Evolutionary conservation across 2,113 vertebrate genomes (phyloP).

Genomic region (Nothoprocta perdicaria): DNA sequence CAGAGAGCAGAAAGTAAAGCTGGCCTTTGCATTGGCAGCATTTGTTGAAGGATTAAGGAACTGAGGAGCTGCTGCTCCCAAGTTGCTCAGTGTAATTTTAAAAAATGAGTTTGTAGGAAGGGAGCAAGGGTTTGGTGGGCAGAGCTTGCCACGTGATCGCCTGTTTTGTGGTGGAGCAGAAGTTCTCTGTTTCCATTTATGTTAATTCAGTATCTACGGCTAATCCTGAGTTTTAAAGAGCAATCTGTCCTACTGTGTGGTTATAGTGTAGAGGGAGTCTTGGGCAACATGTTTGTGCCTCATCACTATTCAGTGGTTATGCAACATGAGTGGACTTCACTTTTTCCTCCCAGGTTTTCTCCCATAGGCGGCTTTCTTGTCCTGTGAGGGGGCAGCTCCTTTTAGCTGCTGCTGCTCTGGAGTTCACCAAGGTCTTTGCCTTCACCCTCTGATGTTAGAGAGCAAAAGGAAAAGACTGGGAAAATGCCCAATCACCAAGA

Average conservation of each 20-base stretch:
- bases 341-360: not conserved
- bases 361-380: not conserved
- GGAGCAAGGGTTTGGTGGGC: not conserved
- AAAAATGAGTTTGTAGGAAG: fast-evolving
- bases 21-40: not conserved
- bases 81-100: not conserved
- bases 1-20: not conserved
- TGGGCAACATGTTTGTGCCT: not conserved
- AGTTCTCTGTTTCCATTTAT: not conserved
- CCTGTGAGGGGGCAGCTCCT: not conserved
- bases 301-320: not conserved
- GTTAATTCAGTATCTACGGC: not conserved
- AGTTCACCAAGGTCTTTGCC: constrained; percentile 4
- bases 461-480: constrained; percentile 55
- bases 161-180: not conserved
- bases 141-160: not conserved
- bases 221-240: not conserved
- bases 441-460: constrained; percentile 57
- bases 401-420: not conserved
- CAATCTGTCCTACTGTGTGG: not conserved
- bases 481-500: constrained; percentile 42
- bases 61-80: not conserved
- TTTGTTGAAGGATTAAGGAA: not conserved
- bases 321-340: not conserved
- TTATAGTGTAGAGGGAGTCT: not conserved